Conservation (phyloP, 1,140 invertebrate genomes). For the Daktulosphaira vitifoliae region DNA sequence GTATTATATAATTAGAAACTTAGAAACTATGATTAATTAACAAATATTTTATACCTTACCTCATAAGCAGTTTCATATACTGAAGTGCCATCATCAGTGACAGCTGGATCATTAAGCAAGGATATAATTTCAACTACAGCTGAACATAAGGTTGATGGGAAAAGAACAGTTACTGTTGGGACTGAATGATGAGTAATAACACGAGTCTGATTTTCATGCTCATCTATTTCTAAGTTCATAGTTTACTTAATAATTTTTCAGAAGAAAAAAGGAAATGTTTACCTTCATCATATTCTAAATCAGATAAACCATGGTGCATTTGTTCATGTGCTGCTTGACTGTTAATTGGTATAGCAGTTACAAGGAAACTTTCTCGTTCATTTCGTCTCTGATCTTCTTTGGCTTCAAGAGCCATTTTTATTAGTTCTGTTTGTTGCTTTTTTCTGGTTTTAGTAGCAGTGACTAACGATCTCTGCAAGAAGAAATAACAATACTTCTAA, state of each 20-base stretch:
- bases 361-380: constrained; percentile 89
- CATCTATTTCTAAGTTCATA: constrained; percentile 2
- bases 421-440: constrained; percentile 97
- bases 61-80: constrained; percentile 86
- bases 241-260: too few species aligned
- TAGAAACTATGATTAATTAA: too few species aligned
- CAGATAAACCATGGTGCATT: constrained; percentile 68
- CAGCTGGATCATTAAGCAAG: constrained; percentile 90
- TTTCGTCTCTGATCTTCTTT: constrained; percentile 91
- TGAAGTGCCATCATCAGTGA: constrained; percentile 83
- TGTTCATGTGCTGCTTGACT: constrained; percentile 93
- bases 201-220: constrained; percentile 42
- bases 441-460: constrained; percentile 97
- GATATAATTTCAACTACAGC: constrained; percentile 91
- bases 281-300: constrained; percentile 85
- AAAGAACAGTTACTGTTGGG: constrained; percentile 85
- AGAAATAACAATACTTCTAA: constrained; percentile 9
- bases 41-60: too few species aligned
- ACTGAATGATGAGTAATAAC: constrained; percentile 66
- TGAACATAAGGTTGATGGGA: constrained; percentile 92
- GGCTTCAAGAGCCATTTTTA: constrained; percentile 86
- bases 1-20: too few species aligned
- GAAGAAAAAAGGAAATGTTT: constrained; percentile 17
- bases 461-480: constrained; percentile 83
- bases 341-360: constrained; percentile 94